Evolutionary conservation across 2,888 invertebrate species (phyloP).

Genomic region (Chironomus riparius): DNA sequence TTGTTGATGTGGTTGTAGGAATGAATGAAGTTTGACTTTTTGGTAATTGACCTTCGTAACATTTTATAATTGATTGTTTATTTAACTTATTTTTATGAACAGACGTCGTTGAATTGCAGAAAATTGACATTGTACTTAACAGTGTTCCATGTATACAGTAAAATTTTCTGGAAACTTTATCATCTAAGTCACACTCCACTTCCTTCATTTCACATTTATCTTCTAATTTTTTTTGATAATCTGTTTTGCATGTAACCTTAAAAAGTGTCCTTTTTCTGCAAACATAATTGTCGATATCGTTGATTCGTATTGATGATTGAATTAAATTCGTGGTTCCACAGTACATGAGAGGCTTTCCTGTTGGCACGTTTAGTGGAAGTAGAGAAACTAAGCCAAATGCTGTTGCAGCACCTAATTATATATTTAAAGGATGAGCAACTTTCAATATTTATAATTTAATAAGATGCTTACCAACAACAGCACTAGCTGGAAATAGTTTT

Average conservation of each 20-base stretch:
- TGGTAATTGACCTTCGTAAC: not conserved
- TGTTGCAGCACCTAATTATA: constrained; percentile 1
- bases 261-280: not conserved
- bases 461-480: not conserved
- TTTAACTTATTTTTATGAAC: not conserved
- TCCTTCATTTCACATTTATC: not conserved
- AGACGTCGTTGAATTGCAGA: constrained; percentile 11
- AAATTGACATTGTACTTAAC: not conserved
- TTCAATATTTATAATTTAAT: too few relatives aligned
- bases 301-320: not conserved
- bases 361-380: constrained; percentile 2
- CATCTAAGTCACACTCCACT: not conserved
- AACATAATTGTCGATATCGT: not conserved
- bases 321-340: not conserved
- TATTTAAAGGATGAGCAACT: too few relatives aligned
- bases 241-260: not conserved
- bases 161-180: not conserved
- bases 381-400: constrained; percentile 2
- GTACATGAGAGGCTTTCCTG: not conserved
- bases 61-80: not conserved
- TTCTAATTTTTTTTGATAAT: too few relatives aligned
- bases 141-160: not conserved
- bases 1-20: not conserved
- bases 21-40: not conserved
- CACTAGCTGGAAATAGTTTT: not conserved